Evolutionary conservation across 2,113 vertebrate species (phyloP), one percentile per base, ranked within the genome.

Genomic region (Archocentrus centrarchus): DNA sequence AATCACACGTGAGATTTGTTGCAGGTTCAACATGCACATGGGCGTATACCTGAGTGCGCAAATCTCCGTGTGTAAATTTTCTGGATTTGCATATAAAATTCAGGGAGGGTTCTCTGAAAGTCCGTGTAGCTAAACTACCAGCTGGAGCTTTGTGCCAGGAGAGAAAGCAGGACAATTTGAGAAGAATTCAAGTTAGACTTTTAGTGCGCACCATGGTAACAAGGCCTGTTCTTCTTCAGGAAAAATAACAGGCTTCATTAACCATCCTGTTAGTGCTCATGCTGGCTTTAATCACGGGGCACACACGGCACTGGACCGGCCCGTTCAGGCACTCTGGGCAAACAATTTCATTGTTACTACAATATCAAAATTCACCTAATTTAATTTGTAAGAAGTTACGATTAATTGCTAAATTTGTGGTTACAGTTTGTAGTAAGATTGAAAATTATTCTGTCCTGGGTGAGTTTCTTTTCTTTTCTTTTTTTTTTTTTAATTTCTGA

Each of bases 181-280:
- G 78, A 92, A 91, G 86, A 94, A 93, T 90, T 92, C 79, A 79
- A 92, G 91, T 79, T 87, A 82, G 83, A 80, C 83, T 91, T 95
- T 91, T 85, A 90, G 84, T 60, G 30, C 84, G 89, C 80, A 83
- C 84, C 75, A 80, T 90, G 77, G 86, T 81, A 92, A 93, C 88
- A 73, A 86, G 91, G 61, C 30, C 73, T 3, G 47, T 59, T 87
- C 58, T 77, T 86, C 14, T 68, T 59, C 55, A 37, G 66, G 75
- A 85, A 88, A 89, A 89, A 88, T 89, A 83, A 85, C 22, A 27
- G 86, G 61, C 81, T 93, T 93, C 89, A 89, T 94, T 95, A 93
- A 86, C 76, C 53, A 39, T 85, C 88, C 79, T 64, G 66, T 86
- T 89, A 22, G 80, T 55, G 79, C 64, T 57, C 63, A 63, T 81